Base-by-base conservation (phyloP, 2,113 vertebrate species). In the Scortum barcoo region DNA sequence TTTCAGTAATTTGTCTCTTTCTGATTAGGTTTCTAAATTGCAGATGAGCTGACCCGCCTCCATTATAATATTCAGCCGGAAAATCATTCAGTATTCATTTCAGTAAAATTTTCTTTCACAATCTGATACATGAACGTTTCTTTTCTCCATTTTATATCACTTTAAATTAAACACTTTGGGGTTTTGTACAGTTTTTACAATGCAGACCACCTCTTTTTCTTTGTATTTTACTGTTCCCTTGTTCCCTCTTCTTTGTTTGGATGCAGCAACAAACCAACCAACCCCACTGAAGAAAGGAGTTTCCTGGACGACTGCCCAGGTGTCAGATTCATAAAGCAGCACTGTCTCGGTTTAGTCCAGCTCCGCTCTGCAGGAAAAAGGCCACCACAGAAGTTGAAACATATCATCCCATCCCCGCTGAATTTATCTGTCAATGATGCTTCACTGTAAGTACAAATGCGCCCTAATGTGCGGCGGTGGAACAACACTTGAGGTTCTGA, bases 271-370 rank as follows among this genome's bases (percentile, higher is more conserved):
- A 84, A 79, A 68, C 33, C 17, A 75, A 76, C 48, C 61, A 60
- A 73, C 28, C 71, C 63, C 12, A 33, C 40, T 72, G 26, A 7
- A 76, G 30, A 28, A 75, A 67, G 60, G 40, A 79, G 68, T 19
- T 78, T 58, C 71, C 81, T 89, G 89, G 87, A 71, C 36, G 14
- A 38, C 16, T 83, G 88, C 80, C 86, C 65, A 76, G 63, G 68
- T 85, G 85, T 87, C 78, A 75, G 40, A 81, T n/a, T 91, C 28
- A 28, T 70, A 51, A 60, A 72, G 76, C 74, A 40, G 50, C 53
- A 9, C 33, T 2, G 42, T 74, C 57, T 88, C 67, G n/a, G 51
- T 75, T 70, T 12, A 72, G 74, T 42, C 28, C 44, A 36, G 62
- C 19, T 65, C 44, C 28, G 8, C 36, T 56, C 60, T 58, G 44